phyloP scores from a whole-genome alignment of 1,140 invertebrate genomes.

The Xylocopa sonorina region DNA sequence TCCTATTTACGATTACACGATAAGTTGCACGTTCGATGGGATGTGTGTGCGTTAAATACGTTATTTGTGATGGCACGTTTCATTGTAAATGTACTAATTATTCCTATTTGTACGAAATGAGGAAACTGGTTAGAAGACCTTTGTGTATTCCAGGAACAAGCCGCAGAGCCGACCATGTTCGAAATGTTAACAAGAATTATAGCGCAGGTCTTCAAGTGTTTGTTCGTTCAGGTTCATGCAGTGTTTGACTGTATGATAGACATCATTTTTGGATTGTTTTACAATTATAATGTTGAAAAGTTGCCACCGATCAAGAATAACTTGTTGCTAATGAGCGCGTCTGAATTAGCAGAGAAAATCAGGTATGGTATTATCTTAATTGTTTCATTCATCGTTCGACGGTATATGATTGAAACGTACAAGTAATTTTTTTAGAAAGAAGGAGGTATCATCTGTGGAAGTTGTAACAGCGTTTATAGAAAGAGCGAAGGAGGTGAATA shows the following conservation, averaged over 20 bases:
- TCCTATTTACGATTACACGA: no score
- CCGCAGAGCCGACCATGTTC: neutral
- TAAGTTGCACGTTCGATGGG: no score
- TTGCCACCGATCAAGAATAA: conserved; percentile 84
- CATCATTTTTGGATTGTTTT: conserved; percentile 82
- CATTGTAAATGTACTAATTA: neutral
- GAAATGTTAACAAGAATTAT: neutral
- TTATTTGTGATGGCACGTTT: no score
- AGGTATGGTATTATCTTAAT: conserved; percentile 73
- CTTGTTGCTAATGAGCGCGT: conserved; percentile 86
- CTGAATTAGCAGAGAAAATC: conserved; percentile 85
- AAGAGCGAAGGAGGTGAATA: conserved; percentile 91
- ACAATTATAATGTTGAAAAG: conserved; percentile 81
- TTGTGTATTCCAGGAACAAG: conserved; percentile 6
- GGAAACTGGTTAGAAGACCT: neutral
- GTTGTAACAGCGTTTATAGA: conserved; percentile 89
- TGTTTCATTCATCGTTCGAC: no score
- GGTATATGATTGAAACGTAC: conserved; percentile 31
- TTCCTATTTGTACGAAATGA: neutral
- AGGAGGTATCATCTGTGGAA: conserved; percentile 85
- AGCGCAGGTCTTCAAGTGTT: conserved; percentile 60
- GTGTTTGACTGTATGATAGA: conserved; percentile 80
- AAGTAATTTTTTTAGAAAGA: conserved; percentile 74
- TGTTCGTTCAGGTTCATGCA: conserved; percentile 73
- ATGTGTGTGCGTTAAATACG: no score